Evolutionary conservation across 2,888 invertebrate genomes (phyloP), one percentile per base, ranked within the genome.

Genomic region (Drosophila acutilabella): DNA sequence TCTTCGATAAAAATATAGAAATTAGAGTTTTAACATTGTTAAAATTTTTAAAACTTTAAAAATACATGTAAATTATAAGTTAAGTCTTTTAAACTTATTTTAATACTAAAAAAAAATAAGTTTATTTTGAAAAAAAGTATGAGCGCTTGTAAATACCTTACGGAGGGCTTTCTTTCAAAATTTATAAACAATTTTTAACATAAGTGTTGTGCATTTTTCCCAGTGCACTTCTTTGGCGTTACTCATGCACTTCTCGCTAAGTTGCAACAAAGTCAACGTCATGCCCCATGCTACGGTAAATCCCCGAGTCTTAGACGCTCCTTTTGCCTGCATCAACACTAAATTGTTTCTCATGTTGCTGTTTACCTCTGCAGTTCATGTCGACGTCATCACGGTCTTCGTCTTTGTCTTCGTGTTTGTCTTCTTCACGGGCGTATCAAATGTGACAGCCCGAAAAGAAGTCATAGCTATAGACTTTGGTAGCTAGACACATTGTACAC

Each of bases 391-490:
- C 52, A 52, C 44, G 53, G 45, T 50, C 65, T 30, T 38, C 50
- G 23, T 44, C 61, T 42, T 58, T 71, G 36, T 30, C 47, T 4
- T 30, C 61, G 44, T 56, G 64, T 38, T 40, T 52, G 38, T 44
- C 76, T 47, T 61, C 78, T 78, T 56, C 64, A 58, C 69, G 52
- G 72, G 75, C 84, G 52, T 84, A 86, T 83, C 83, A 83, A 86
- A 88, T 83, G 81, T 88, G 83, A 83, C 83, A 83, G 81, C 61
- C 56, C 59, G 30, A 64, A 78, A 72, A 65, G 70, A 74, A 86
- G 78, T 86, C 81, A 64, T 59, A 52, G 82, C 65, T 45, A 71
- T 71, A 77, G 83, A 82, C 76, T 62, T 51, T 44, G 45, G 59
- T 68, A 81, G 54, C 56, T 58, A 65, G 74, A 71, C 78, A 53